Evolutionary conservation across 2,113 vertebrate species (phyloP).

Genomic region (Rhinopomastus cyanomelas): DNA sequence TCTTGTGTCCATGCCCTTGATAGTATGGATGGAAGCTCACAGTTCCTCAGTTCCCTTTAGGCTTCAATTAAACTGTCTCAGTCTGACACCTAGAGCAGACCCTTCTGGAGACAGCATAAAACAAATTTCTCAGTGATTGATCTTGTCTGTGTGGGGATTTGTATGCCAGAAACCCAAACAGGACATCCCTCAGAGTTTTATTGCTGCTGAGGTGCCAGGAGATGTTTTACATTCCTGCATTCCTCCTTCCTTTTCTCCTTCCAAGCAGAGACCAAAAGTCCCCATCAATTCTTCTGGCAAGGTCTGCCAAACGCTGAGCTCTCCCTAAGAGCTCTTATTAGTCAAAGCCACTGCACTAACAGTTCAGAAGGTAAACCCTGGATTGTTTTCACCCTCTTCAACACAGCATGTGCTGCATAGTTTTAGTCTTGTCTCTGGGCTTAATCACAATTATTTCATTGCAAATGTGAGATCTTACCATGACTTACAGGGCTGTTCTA

Average conservation of each 20-base stretch:
- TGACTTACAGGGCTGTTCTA: constrained; percentile 12
- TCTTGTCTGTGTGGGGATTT: neutral
- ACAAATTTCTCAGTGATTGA: neutral
- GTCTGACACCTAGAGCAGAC: neutral
- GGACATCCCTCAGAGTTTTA: neutral
- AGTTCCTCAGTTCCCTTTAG: neutral
- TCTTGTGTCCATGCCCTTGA: neutral
- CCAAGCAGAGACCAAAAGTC: neutral
- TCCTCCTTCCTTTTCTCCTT: neutral
- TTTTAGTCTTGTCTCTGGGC: constrained; percentile 24
- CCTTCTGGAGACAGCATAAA: neutral
- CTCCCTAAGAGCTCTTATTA: neutral
- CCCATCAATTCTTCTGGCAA: neutral
- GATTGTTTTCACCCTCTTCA: constrained; percentile 25
- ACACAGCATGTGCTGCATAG: neutral
- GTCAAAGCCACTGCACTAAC: neutral
- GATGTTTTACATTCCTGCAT: neutral
- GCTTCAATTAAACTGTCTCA: neutral
- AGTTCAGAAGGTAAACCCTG: neutral
- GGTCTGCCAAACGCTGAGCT: neutral
- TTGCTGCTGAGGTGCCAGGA: neutral
- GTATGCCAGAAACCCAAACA: neutral
- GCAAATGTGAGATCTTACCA: constrained; percentile 17
- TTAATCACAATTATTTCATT: constrained; percentile 31
- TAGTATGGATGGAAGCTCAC: neutral